A percentile compares a stretch with the other conserved stretches of the same genome.
Conservation (phyloP, 2,113 vertebrate genomes). For the Pluvianellus socialis region DNA sequence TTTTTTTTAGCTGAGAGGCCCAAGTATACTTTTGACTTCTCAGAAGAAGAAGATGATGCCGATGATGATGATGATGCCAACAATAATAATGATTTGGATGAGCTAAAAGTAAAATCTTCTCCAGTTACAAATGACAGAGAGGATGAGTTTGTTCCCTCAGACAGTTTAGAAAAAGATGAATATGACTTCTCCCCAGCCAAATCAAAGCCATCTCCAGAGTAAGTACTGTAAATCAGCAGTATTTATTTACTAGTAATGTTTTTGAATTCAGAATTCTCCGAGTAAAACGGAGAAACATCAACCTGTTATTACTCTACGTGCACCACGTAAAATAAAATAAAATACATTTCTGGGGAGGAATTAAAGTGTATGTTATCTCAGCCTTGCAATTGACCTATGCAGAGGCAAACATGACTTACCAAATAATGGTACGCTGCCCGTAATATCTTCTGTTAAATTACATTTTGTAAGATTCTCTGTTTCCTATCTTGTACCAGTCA, state of each 20-base stretch:
- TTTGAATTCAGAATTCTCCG: neutral
- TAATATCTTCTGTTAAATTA: neutral
- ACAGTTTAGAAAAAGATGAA: conserved; percentile 81
- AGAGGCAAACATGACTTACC: neutral
- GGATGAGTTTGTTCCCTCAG: conserved; percentile 79
- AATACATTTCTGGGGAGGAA: neutral
- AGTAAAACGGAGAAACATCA: neutral
- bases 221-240: conserved; percentile 51
- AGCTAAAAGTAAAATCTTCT: conserved; percentile 81
- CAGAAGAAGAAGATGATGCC: conserved; percentile 90
- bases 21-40: conserved; percentile 98
- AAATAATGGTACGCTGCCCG: neutral
- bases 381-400: neutral
- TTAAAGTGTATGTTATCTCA: neutral
- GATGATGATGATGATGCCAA: conserved; percentile 79
- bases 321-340: neutral
- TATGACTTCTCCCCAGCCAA: conserved; percentile 83
- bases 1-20: conserved; percentile 86
- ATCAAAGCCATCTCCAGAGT: conserved; percentile 78
- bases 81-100: conserved; percentile 78
- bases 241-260: neutral
- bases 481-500: neutral
- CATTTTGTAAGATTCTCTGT: neutral
- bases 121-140: conserved; percentile 85
- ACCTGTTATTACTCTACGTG: neutral